These are phyloP conservation scores for Chloroclystis v-ata DNA, from an alignment of 2,888 invertebrate species.

Conservation along the genomic window DNA sequence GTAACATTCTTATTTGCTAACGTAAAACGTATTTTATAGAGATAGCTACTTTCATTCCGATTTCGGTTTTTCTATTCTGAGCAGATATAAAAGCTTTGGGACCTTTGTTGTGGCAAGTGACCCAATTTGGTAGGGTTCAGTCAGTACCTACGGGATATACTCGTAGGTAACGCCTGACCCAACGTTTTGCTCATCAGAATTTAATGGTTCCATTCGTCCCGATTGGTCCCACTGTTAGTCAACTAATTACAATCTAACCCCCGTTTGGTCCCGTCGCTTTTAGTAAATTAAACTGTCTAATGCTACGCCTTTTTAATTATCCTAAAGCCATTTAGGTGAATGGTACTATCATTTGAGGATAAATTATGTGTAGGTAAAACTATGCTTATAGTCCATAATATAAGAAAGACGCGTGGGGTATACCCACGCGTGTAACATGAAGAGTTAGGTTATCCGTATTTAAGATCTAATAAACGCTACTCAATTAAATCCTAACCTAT, in stretches of 20 bases:
- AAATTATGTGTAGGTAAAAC: not conserved
- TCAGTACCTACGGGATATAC: slow-evolving; percentile 8
- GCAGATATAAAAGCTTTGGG: slow-evolving; percentile 35
- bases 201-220: slow-evolving; percentile 50
- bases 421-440: no score
- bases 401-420: no score
- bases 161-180: slow-evolving; percentile 29
- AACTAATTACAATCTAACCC: slow-evolving; percentile 55
- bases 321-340: not conserved
- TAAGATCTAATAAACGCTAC: no score
- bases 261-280: slow-evolving; percentile 30
- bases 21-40: slow-evolving; percentile 25
- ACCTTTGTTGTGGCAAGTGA: slow-evolving; percentile 40
- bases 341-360: not conserved
- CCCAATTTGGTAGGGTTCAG: slow-evolving; percentile 40
- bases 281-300: slow-evolving; percentile 19
- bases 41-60: slow-evolving; percentile 9
- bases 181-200: slow-evolving; percentile 49
- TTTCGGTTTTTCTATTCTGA: slow-evolving; percentile 30
- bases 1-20: slow-evolving; percentile 24
- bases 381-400: no score
- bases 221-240: slow-evolving; percentile 37
- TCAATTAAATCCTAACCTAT: no score
- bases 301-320: not conserved
- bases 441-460: no score